Evolutionary conservation across 1,140 invertebrate species (phyloP).

Genomic region (Cotesia typhae): DNA sequence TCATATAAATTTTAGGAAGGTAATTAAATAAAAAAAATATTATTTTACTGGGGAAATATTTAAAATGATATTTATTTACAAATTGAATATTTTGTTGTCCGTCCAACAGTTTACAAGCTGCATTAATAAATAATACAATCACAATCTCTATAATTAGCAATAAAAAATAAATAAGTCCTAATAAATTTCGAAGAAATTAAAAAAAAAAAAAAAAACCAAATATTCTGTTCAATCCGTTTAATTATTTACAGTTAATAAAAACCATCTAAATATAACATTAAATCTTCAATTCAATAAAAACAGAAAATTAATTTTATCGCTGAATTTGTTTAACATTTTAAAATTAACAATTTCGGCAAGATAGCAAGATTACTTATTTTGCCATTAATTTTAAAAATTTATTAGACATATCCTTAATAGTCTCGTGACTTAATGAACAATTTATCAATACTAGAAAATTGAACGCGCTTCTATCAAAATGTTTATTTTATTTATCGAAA

Average conservation of each 20-base stretch:
- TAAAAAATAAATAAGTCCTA: constrained; percentile 52
- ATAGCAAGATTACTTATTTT: constrained; percentile 8
- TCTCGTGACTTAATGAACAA: neutral
- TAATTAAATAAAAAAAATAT: constrained; percentile 3
- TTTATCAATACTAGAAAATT: neutral
- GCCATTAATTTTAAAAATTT: neutral
- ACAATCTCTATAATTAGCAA: constrained; percentile 44
- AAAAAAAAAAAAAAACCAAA: neutral
- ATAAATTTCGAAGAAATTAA: constrained; percentile 22
- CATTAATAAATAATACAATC: constrained; percentile 56
- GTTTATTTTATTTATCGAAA: too few relatives aligned
- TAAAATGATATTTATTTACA: constrained; percentile 52
- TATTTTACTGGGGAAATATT: constrained; percentile 35
- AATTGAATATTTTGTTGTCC: constrained; percentile 42
- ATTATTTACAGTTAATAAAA: constrained; percentile 18
- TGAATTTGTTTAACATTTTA: neutral
- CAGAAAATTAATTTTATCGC: neutral
- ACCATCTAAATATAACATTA: neutral
- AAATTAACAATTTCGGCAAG: constrained; percentile 21
- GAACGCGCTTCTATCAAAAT: too few relatives aligned
- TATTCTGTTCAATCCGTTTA: neutral
- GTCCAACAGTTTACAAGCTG: constrained; percentile 40
- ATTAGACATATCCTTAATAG: neutral
- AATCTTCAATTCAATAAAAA: neutral
- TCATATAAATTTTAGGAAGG: too few relatives aligned